These are phyloP conservation scores for Brachyalestes nurse DNA, from an alignment of 2,797 vertebrate genomes.

Conservation along the genomic window DNA sequence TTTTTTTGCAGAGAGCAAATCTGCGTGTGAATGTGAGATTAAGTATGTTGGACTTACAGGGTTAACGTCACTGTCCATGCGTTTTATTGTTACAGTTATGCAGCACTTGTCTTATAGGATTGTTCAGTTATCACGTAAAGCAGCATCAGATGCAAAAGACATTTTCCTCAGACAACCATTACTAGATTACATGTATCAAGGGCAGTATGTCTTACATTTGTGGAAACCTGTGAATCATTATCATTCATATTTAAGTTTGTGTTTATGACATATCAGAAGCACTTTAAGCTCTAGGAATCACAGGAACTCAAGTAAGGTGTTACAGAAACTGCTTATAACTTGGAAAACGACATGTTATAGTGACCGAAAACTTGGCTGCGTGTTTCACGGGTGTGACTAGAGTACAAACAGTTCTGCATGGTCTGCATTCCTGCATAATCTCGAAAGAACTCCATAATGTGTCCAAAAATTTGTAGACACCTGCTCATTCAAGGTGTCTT, in stretches of 20 bases:
- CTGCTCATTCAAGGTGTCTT: background rate
- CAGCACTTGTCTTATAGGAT: slow-evolving; percentile 91
- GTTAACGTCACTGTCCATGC: slow-evolving; percentile 88
- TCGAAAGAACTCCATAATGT: background rate
- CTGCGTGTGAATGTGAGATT: slow-evolving; percentile 82
- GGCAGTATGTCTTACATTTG: slow-evolving; percentile 49
- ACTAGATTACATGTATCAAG: slow-evolving; percentile 71
- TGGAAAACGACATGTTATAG: slow-evolving; percentile 31
- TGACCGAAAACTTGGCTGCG: slow-evolving; percentile 26
- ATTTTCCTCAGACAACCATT: slow-evolving; percentile 44
- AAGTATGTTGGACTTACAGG: slow-evolving; percentile 95
- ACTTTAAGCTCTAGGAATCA: slow-evolving; percentile 87
- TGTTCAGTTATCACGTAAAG: slow-evolving; percentile 70
- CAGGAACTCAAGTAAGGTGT: slow-evolving; percentile 41
- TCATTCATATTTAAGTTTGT: slow-evolving; percentile 80
- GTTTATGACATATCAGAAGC: slow-evolving; percentile 85
- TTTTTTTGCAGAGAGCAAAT: slow-evolving; percentile 82
- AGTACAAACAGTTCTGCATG: slow-evolving; percentile 4
- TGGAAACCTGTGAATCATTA: slow-evolving; percentile 80
- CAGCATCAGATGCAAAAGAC: slow-evolving; percentile 50
- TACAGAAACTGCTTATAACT: slow-evolving; percentile 39
- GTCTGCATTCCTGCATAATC: slow-evolving; percentile 20
- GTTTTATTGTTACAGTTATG: slow-evolving; percentile 82
- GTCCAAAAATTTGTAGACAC: background rate
- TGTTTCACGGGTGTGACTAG: slow-evolving; percentile 11